Conservation (phyloP, 2,113 vertebrate species). For the Zosterops hypoxanthus region DNA sequence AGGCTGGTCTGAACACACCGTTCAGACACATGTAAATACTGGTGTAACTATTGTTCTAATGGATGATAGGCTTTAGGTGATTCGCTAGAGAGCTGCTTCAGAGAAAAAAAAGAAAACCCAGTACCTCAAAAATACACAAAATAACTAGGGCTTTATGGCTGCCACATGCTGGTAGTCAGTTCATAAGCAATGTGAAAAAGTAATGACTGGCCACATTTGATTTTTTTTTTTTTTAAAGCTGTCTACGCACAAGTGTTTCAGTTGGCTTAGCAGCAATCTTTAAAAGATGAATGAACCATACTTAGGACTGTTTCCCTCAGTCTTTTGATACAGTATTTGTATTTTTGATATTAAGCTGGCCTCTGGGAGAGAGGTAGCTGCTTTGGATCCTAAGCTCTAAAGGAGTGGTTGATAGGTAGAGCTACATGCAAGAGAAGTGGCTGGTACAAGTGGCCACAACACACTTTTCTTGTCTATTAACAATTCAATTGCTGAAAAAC, state of each 20-base stretch:
- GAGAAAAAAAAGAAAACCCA: conserved; percentile 45
- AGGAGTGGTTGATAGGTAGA: background rate
- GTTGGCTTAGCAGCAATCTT: background rate
- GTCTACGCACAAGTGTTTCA: conserved; percentile 40
- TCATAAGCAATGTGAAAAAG: conserved; percentile 63
- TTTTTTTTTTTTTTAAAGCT: conserved; percentile 32
- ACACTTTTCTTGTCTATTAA: background rate
- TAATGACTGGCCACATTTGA: conserved; percentile 8
- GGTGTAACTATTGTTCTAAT: conserved; percentile 40
- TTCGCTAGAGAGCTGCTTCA: conserved; percentile 65
- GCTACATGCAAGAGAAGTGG: background rate
- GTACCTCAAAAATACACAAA: conserved; percentile 76
- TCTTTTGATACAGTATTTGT: background rate
- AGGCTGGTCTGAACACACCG: background rate
- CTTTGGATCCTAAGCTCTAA: background rate
- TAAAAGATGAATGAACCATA: background rate
- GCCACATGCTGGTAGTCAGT: conserved; percentile 27
- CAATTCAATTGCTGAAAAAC: background rate
- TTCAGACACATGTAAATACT: conserved; percentile 31
- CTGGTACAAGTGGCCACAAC: background rate
- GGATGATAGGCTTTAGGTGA: conserved; percentile 61
- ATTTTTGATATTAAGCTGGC: background rate
- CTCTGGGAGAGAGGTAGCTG: background rate
- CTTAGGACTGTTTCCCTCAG: background rate
- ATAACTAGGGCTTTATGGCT: conserved; percentile 63